Evolutionary conservation across 2,888 invertebrate species (phyloP).

Genomic region (Platypus cylindrus): DNA sequence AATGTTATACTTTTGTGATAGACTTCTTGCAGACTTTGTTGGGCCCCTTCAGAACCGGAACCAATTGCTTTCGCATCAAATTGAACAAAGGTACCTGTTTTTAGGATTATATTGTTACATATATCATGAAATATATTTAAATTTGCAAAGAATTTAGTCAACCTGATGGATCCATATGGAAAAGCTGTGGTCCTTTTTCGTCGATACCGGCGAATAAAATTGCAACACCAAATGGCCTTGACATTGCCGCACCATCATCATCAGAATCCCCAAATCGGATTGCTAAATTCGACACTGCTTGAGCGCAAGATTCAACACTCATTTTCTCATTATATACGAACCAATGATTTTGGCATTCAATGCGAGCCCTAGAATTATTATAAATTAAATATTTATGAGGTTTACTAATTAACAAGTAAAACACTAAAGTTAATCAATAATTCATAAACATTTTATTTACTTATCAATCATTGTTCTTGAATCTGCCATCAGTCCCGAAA

Average conservation of each 20-base stretch:
- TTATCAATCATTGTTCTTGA: conserved; percentile 51
- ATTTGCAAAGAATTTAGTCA: conserved; percentile 2
- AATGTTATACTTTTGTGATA: conserved; percentile 82
- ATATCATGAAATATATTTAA: background rate
- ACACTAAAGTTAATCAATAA: background rate
- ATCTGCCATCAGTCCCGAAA: conserved; percentile 96
- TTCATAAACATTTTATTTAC: conserved; percentile 17
- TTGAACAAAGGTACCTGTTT: conserved; percentile 93
- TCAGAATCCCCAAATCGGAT: conserved; percentile 99
- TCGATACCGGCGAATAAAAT: conserved; percentile 94
- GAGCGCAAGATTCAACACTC: conserved; percentile 95
- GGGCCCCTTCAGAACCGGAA: conserved; percentile 97
- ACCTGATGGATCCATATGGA: conserved; percentile 98
- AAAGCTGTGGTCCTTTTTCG: conserved; percentile 86
- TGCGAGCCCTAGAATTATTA: conserved; percentile 59
- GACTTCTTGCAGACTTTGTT: conserved; percentile 74
- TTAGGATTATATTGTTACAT: background rate
- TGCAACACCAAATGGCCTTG: conserved; percentile 97
- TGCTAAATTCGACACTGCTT: conserved; percentile 97
- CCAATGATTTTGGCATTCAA: conserved; percentile 98
- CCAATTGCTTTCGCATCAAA: conserved; percentile 99
- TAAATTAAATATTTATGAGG: background rate
- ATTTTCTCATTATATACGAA: conserved; percentile 94
- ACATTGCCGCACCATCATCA: conserved; percentile 88
- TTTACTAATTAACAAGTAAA: background rate